These are phyloP conservation scores for Myoxocephalus aenaeus DNA, from an alignment of 2,797 vertebrate genomes.

Conservation along the genomic window DNA sequence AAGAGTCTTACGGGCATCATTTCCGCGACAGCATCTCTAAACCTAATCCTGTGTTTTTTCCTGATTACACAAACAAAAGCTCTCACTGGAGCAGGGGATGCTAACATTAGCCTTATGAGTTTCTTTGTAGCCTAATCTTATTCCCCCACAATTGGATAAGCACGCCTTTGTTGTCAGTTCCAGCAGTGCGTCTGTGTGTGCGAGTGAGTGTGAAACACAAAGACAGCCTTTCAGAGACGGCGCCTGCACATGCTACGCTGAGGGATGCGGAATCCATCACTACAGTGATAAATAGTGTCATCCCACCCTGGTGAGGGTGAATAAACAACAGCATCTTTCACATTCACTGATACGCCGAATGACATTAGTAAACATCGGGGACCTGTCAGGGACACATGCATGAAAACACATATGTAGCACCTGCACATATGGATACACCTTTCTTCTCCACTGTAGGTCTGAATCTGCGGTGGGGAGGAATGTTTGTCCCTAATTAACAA, in stretches of 20 bases:
- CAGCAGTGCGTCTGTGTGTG: conserved; percentile 72
- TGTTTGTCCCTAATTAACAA: background rate
- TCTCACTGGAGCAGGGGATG: conserved; percentile 70
- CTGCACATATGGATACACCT: conserved; percentile 33
- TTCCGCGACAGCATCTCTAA: conserved; percentile 69
- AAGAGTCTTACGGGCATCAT: conserved; percentile 68
- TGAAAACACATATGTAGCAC: conserved; percentile 35
- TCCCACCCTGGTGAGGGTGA: conserved; percentile 83
- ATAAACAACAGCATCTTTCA: conserved; percentile 93
- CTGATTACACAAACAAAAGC: conserved; percentile 77
- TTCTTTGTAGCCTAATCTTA: conserved; percentile 80
- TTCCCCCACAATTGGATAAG: conserved; percentile 86
- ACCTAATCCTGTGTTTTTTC: conserved; percentile 73
- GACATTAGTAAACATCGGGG: conserved; percentile 81
- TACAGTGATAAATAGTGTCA: conserved; percentile 91
- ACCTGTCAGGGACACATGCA: conserved; percentile 75
- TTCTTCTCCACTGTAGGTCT: conserved; percentile 20
- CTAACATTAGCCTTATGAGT: conserved; percentile 83
- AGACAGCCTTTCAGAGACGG: conserved; percentile 91
- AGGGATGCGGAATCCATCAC: conserved; percentile 92
- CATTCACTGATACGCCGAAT: conserved; percentile 83
- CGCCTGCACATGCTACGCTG: conserved; percentile 86
- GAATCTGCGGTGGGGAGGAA: background rate
- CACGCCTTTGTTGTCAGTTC: conserved; percentile 90
- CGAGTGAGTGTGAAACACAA: conserved; percentile 84